These are phyloP conservation scores for Campoletis sonorensis DNA, from an alignment of 1,140 invertebrate genomes.

Conservation along the genomic window DNA sequence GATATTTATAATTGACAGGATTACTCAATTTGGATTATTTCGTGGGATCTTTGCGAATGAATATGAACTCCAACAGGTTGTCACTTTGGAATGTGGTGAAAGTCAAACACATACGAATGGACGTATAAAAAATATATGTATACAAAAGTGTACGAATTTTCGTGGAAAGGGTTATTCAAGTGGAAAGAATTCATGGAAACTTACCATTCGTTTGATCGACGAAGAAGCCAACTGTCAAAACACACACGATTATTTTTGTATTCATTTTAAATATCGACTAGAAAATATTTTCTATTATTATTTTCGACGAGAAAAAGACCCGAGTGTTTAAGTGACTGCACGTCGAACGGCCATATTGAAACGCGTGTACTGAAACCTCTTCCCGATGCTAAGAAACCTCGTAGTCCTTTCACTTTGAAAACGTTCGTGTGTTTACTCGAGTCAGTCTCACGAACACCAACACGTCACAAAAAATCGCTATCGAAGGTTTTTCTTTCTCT, in stretches of 20 bases:
- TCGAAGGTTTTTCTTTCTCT: too few species aligned
- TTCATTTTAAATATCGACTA: constrained; percentile 52
- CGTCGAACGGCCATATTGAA: constrained; percentile 70
- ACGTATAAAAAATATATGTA: neutral
- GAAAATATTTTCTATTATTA: neutral
- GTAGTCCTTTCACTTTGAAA: constrained; percentile 53
- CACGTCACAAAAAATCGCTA: neutral
- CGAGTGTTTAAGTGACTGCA: constrained; percentile 31
- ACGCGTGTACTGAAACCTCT: constrained; percentile 53
- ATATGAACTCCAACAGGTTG: constrained; percentile 16
- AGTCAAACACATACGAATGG: neutral
- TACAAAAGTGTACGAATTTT: neutral
- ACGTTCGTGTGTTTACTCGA: neutral
- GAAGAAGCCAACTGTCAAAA: constrained; percentile 34
- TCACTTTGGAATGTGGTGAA: constrained; percentile 31
- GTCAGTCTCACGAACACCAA: neutral
- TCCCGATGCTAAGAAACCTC: constrained; percentile 39
- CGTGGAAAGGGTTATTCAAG: too few species aligned
- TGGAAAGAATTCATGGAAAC: neutral
- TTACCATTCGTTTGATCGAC: constrained; percentile 4
- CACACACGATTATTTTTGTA: constrained; percentile 17
- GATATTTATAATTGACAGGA: neutral
- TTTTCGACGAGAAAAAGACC: neutral
- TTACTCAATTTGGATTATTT: neutral
- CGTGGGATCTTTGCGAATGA: neutral